Evolutionary conservation across 2,888 invertebrate species (phyloP).

Genomic region (Mesorhabditis spiculigera): DNA sequence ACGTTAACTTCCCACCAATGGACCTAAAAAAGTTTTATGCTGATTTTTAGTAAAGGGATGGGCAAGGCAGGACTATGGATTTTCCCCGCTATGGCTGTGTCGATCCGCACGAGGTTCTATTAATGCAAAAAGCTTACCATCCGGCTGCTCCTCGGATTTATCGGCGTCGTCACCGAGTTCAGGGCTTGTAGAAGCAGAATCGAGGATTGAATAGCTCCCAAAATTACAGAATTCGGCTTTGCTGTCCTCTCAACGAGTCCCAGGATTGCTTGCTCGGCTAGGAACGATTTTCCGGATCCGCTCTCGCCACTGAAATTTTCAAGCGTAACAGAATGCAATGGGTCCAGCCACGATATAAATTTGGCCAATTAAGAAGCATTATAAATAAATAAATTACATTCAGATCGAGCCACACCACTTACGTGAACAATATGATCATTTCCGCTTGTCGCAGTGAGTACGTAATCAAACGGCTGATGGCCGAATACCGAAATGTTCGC

Average conservation of each 20-base stretch:
- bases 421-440: background rate
- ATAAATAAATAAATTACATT: background rate
- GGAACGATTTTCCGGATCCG: conserved; percentile 3
- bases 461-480: background rate
- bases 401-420: background rate
- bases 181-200: background rate
- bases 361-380: background rate
- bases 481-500: background rate
- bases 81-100: too few relatives aligned
- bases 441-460: background rate
- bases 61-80: too few relatives aligned
- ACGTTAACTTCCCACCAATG: conserved; percentile 4
- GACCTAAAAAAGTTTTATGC: background rate
- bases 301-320: conserved; percentile 4
- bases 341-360: too few relatives aligned
- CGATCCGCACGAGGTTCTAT: too few relatives aligned
- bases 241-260: background rate
- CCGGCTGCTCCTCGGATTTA: background rate
- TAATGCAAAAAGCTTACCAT: background rate
- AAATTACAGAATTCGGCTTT: background rate
- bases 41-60: too few relatives aligned
- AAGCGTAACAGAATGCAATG: background rate
- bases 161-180: background rate
- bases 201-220: background rate
- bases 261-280: background rate